phyloP scores from a whole-genome alignment of 2,888 invertebrate genomes.

The Caradrina clavipalpis region DNA sequence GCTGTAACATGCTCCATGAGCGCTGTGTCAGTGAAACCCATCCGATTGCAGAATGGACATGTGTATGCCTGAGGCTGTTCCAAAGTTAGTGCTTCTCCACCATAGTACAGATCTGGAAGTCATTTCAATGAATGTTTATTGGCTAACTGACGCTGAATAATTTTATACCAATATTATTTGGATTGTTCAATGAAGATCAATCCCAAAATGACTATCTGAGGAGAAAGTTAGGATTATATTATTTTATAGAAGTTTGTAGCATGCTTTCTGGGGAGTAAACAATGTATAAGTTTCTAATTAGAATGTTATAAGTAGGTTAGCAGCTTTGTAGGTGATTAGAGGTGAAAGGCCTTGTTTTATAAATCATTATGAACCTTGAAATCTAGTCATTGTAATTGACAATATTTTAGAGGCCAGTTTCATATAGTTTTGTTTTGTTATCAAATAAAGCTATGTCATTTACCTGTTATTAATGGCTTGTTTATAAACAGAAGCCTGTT shows the following conservation, averaged over 20 bases:
- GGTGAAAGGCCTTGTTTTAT: neutral
- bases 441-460: slow-evolving; percentile 9
- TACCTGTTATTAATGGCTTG: slow-evolving; percentile 11
- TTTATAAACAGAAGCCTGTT: slow-evolving; percentile 24
- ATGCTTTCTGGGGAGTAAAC: neutral
- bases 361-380: neutral
- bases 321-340: neutral
- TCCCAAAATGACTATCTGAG: too few relatives aligned
- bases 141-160: neutral
- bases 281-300: slow-evolving; percentile 14
- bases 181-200: too few relatives aligned
- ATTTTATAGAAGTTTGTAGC: slow-evolving; percentile 3
- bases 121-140: neutral
- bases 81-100: slow-evolving; percentile 97
- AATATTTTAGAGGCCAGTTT: neutral
- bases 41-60: slow-evolving; percentile 99
- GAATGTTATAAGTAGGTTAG: slow-evolving; percentile 27
- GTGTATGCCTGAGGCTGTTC: slow-evolving; percentile 99
- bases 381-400: slow-evolving; percentile 8
- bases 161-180: neutral
- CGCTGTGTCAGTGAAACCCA: slow-evolving; percentile 98
- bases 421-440: slow-evolving; percentile 20
- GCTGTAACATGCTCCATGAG: slow-evolving; percentile 97
- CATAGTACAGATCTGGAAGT: slow-evolving; percentile 97
- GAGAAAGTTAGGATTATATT: neutral